Evolutionary conservation across 2,888 invertebrate species (phyloP), one percentile per base, ranked within the genome.

Genomic region (Ophion ellenae): DNA sequence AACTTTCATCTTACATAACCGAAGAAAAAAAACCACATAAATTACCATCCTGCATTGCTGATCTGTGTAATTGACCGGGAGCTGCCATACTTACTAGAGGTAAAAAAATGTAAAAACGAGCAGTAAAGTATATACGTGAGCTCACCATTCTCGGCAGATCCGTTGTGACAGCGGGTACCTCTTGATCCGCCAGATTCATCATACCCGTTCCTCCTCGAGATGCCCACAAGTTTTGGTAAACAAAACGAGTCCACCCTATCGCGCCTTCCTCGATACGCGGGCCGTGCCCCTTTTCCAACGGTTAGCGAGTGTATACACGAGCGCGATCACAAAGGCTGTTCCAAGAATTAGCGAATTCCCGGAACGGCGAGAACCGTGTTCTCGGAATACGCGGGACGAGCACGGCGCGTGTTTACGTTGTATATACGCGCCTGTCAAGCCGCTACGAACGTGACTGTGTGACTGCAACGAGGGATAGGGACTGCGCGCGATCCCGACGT

Each of bases 101-200:
- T 4, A 20, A 45, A 4, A 32, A 20, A 57, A 7, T 9, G 36
- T 28, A 40, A 28, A 45, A 24, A 66, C 14, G 4, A 10, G 4
- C n/a, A 10, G 28, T 2, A 45, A 59, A 10, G 20, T 14, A 53
- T 24, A 6, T 57, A 67, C 6, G 36, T 4, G 24, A 69, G 47
- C 90, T 91, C 85, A 92, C 92, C 91, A 92, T 86, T 88, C 91
- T 89, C 9, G 89, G 79, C 74, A 91, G 86, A 85, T 92, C 91
- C 24, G 90, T 87, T 0, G 90, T 88, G 24, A 91, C 90, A 17
- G 90, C 92, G 7, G 92, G 92, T 53, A 92, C 92, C 81, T 92
- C 92, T 86, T 92, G 92, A 89, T 92, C 92, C 69, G 91, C 86
- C 40, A 92, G 87, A 73, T 90, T 92, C 92, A 92, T 92, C 89